Percentiles rank a stretch among this genome's conserved stretches.
phyloP scores from a whole-genome alignment of 2,888 invertebrate genomes.

The Drepanosiphum platanoidis region DNA sequence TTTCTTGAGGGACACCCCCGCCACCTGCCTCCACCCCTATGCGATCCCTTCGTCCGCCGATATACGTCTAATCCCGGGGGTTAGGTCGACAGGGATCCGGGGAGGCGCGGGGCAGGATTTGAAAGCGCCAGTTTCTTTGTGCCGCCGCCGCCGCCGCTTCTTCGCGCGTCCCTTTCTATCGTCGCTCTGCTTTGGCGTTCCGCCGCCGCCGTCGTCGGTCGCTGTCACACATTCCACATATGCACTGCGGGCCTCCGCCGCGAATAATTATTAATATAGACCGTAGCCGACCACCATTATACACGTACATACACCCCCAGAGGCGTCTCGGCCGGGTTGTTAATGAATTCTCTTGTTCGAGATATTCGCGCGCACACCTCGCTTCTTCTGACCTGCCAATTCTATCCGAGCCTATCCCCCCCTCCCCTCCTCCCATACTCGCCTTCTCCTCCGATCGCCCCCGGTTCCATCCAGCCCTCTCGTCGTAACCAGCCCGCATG shows the following conservation, averaged over 20 bases:
- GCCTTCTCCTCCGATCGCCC: no score
- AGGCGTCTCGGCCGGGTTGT: constrained; percentile 45
- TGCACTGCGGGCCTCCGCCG: constrained; percentile 18
- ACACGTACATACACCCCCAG: background rate
- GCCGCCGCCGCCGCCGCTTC: constrained; percentile 48
- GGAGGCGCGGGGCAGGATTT: background rate
- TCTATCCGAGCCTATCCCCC: background rate
- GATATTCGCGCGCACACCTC: constrained; percentile 31
- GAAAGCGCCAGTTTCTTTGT: constrained; percentile 59
- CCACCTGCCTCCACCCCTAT: background rate
- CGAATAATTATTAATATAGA: constrained; percentile 60
- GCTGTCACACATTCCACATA: constrained; percentile 51
- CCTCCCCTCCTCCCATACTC: background rate
- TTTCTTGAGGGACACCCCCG: constrained; percentile 61
- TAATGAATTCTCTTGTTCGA: constrained; percentile 61
- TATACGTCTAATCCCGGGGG: constrained; percentile 57
- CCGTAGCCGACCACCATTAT: background rate
- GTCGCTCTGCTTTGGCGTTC: constrained; percentile 38
- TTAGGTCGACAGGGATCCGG: background rate
- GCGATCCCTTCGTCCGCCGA: background rate
- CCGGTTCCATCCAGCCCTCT: no score
- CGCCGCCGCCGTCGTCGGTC: background rate
- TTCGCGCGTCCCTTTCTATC: constrained; percentile 51
- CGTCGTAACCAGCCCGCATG: background rate
- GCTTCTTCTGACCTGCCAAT: constrained; percentile 13